A percentile compares a stretch with the other conserved stretches of the same genome.
phyloP scores from a whole-genome alignment of 1,140 invertebrate genomes.

The Ganaspis sp. region DNA sequence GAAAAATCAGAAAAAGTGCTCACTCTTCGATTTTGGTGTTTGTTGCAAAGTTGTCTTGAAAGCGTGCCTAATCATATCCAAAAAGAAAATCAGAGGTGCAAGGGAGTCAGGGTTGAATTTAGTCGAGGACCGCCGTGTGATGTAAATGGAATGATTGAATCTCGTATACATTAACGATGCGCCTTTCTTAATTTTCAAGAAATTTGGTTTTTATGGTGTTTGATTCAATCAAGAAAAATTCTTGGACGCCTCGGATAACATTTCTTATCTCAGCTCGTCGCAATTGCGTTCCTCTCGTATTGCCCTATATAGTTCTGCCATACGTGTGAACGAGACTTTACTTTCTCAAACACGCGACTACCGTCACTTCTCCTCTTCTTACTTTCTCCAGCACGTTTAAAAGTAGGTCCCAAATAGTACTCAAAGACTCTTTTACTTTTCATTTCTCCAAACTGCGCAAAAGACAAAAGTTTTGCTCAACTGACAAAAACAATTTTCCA shows the following conservation, averaged over 20 bases:
- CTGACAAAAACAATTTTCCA: neutral
- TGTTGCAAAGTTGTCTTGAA: too few relatives aligned
- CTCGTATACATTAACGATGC: too few relatives aligned
- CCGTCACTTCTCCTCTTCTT: conserved; percentile 66
- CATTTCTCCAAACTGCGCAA: conserved; percentile 12
- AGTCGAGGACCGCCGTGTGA: too few relatives aligned
- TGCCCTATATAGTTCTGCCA: conserved; percentile 61
- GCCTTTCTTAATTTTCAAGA: neutral
- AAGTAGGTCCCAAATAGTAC: conserved; percentile 72
- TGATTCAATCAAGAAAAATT: neutral
- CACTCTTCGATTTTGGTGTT: too few relatives aligned
- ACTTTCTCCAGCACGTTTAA: conserved; percentile 70
- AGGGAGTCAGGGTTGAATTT: too few relatives aligned
- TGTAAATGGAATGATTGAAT: too few relatives aligned
- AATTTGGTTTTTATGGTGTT: neutral
- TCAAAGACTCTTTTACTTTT: conserved; percentile 25
- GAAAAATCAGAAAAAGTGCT: too few relatives aligned
- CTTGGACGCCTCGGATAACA: neutral
- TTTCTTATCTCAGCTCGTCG: conserved; percentile 29
- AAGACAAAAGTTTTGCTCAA: neutral
- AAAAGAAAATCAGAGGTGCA: too few relatives aligned
- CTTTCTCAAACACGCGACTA: conserved; percentile 70
- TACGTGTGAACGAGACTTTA: conserved; percentile 67
- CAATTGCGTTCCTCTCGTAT: conserved; percentile 54
- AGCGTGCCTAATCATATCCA: too few relatives aligned